Base-by-base conservation (phyloP, 2,888 invertebrate species). In the Harmothoe impar region DNA sequence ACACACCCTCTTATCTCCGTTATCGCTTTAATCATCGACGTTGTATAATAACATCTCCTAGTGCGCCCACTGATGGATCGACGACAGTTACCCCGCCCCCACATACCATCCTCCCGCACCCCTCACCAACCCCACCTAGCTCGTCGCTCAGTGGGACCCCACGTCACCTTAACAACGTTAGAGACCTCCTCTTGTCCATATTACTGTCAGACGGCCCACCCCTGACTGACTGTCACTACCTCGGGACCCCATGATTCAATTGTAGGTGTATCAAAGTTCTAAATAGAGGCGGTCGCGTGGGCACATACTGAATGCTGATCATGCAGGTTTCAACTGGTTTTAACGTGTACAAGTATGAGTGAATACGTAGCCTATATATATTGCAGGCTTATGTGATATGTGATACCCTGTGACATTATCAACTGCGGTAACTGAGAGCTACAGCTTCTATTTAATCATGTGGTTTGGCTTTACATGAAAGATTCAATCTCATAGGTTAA, bases 11-110 rank as follows among this genome's bases (percentile, higher is more conserved):
- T 62, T 62, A 62, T n/a, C 62, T n/a, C 0, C 3, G 12, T 62
- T 62, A 62, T 62, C 62, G 15, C 62, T 62, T 20, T 62, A 62
- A 62, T 62, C 7, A 62, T 62, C 20, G 62, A 62, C 62, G 7
- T 72, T 72, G 72, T 72, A 72, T 29, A 72, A 29, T 72, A 72
- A 72, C 72, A 72, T 72, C 72, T 72, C 72, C 7, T 29, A 15
- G 20, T 62, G n/a, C 7, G 0, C 20, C 17, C 17, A 23, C 25
- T 72, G 72, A 72, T 72, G 72, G 25, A 72, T 72, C 25, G 25
- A 15, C 29, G 31, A 25, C 15, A 17, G 72, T 3, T 5, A 7
- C 29, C 72, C 62, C 62, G 5, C 62, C 62, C 23, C 62, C 23
- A 20, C 62, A 1, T 20, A 3, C 62, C 62, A 3, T n/a, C 62